These are phyloP conservation scores for Pomphorhynchus laevis DNA, from an alignment of 1,140 invertebrate species.

Conservation along the genomic window DNA sequence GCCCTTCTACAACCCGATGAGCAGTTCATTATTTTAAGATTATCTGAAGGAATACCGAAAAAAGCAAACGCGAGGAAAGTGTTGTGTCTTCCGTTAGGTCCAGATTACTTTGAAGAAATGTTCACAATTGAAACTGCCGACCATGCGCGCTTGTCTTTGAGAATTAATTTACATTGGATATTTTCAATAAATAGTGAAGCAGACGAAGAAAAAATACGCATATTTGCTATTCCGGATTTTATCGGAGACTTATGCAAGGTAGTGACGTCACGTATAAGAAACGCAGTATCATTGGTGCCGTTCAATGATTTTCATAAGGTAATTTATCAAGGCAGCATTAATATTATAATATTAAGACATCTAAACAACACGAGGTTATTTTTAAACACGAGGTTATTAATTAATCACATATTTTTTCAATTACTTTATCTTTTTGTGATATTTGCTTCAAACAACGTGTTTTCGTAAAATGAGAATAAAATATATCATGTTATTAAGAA, in stretches of 20 bases:
- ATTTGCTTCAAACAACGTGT: too few species aligned
- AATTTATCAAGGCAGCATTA: too few species aligned
- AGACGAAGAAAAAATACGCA: slow-evolving; percentile 16
- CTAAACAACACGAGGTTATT: too few species aligned
- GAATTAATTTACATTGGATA: slow-evolving; percentile 17
- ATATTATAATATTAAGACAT: too few species aligned
- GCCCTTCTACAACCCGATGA: slow-evolving; percentile 25
- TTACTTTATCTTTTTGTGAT: too few species aligned
- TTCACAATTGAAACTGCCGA: slow-evolving; percentile 21
- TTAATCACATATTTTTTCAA: too few species aligned
- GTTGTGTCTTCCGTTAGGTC: slow-evolving; percentile 23
- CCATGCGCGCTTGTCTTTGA: slow-evolving; percentile 16
- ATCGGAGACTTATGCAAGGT: slow-evolving; percentile 25
- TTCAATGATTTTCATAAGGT: slow-evolving; percentile 26
- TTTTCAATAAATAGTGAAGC: slow-evolving; percentile 14
- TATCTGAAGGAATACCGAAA: slow-evolving; percentile 22
- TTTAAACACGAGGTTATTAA: too few species aligned
- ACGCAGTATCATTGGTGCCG: slow-evolving; percentile 21
- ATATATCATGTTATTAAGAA: too few species aligned
- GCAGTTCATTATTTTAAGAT: slow-evolving; percentile 22
- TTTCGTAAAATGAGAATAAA: too few species aligned
- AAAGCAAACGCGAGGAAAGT: slow-evolving; percentile 22
- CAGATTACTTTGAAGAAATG: slow-evolving; percentile 25
- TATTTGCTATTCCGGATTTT: slow-evolving; percentile 26
- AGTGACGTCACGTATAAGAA: slow-evolving; percentile 23